Evolutionary conservation across 2,888 invertebrate genomes (phyloP).

Genomic region (Orthonevra nobilis): DNA sequence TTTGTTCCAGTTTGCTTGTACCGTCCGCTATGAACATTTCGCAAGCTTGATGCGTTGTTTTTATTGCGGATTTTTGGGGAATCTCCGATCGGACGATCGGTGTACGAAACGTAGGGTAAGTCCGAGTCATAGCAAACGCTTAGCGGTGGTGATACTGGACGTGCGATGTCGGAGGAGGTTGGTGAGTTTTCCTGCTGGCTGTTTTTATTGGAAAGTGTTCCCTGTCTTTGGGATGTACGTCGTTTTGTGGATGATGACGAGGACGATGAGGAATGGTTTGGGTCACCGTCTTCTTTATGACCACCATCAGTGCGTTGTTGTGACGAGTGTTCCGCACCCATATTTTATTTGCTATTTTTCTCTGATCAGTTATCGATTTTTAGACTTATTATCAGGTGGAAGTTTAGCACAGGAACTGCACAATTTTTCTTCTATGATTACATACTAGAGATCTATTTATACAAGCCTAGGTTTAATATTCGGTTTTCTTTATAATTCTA

Average conservation of each 20-base stretch:
- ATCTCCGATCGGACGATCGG: constrained; percentile 93
- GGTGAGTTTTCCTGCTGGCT: constrained; percentile 75
- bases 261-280: constrained; percentile 56
- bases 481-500: no score
- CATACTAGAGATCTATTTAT: no score
- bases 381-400: neutral
- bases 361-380: constrained; percentile 36
- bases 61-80: constrained; percentile 89
- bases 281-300: constrained; percentile 76
- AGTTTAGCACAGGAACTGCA: no score
- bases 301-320: constrained; percentile 76
- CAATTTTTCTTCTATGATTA: no score
- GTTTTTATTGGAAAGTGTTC: constrained; percentile 46
- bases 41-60: constrained; percentile 73
- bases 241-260: constrained; percentile 74
- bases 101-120: constrained; percentile 94
- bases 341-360: constrained; percentile 71
- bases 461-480: no score
- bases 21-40: constrained; percentile 73
- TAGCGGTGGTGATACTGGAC: constrained; percentile 90
- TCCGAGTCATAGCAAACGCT: constrained; percentile 94
- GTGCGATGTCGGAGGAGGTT: constrained; percentile 78
- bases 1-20: constrained; percentile 76
- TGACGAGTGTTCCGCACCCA: constrained; percentile 85
- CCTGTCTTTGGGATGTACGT: constrained; percentile 71